Base-by-base conservation (phyloP, 2,888 invertebrate genomes). In the Notocelia uddmanniana region DNA sequence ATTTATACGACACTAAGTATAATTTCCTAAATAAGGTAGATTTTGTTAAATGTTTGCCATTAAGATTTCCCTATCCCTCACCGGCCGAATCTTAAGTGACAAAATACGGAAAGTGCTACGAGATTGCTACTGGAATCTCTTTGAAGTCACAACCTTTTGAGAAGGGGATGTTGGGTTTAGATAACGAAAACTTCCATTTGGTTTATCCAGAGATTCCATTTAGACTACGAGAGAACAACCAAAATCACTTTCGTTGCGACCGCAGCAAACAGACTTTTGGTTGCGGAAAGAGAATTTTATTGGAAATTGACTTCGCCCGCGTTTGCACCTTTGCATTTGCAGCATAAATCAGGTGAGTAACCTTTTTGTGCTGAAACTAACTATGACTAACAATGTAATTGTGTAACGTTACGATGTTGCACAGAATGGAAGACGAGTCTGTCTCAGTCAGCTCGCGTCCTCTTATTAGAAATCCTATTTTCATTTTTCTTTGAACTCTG, bases 121-220 rank as follows among this genome's bases (percentile, higher is more conserved):
- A 34, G 26, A 67, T 59, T 45, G 60, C 59, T 48, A 60, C 71
- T 48, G 63, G 26, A 59, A 70, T 70, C 64, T 58, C 70, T 71
- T 71, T 67, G 66, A 67, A 60, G 52, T 54, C 64, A 10, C 31
- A 31, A 45, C 57, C 63, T 63, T 18, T 50, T 57, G 50, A 37
- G 55, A 23, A 37, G 37, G 37, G 41, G 31, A 48, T 59, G 54
- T 71, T 34, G 66, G 52, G 60, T 48, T 67, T 60, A 67, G 71
- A 67, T 71, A 67, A 71, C 71, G 71, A 31, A 60, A 71, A 66
- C 41, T 66, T 66, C 66, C 58, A 70, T 58, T 71, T 31, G 26
- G 58, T 54, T 71, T 64, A 71, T 60, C 66, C 66, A 54, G 45
- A 13, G 66, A 54, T 71, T 71, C 66, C 66, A 45, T 66, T 64